Evolutionary conservation across 2,888 invertebrate species (phyloP), one percentile per base, ranked within the genome.

Genomic region (Drosophila prostipennis): DNA sequence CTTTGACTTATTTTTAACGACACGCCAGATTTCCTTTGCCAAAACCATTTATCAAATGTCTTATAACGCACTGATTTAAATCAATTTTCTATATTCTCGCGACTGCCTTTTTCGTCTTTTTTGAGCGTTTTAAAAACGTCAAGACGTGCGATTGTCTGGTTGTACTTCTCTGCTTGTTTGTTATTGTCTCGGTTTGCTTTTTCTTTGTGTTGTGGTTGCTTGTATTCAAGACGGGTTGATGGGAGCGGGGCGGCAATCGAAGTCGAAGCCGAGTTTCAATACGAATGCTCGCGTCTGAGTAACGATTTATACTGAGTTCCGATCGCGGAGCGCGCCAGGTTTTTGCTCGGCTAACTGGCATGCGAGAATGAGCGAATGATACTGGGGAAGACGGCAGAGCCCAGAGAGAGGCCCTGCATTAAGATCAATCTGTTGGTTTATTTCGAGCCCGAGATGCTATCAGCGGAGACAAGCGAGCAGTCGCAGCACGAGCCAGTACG

Each of bases 281-380:
- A 16, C 48, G 59, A 77, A 60, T 72, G 74, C 72, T 76, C 85
- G 75, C 78, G 76, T 59, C 83, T 61, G 65, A 85, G 78, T 80
- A 77, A 74, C 77, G 73, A 76, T 72, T 71, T 61, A 54, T 60
- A 84, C 88, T 84, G 88, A 87, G 60, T 72, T 54, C 49, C 49
- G 37, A 45, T 49, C 68, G 64, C 56, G 19, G 37, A 73, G 52
- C 60, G 56, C 52, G 40, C 48, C 19, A 64, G 39, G 67, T 71
- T 87, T 84, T 87, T 84, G 87, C 74, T 49, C 70, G 69, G n/a
- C 45, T 56, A 60, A 40, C 55, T 37, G 55, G 48, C 23, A 43
- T 46, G 19, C 29, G 34, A 45, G 72, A 42, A 52, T 54, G 63
- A 49, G 59, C 43, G 32, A 40, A 11, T 13, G 14, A n/a, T 29